Percentiles rank a stretch among this genome's conserved stretches.
Evolutionary conservation across 2,888 invertebrate species (phyloP).

Genomic region (Allacma fusca): DNA sequence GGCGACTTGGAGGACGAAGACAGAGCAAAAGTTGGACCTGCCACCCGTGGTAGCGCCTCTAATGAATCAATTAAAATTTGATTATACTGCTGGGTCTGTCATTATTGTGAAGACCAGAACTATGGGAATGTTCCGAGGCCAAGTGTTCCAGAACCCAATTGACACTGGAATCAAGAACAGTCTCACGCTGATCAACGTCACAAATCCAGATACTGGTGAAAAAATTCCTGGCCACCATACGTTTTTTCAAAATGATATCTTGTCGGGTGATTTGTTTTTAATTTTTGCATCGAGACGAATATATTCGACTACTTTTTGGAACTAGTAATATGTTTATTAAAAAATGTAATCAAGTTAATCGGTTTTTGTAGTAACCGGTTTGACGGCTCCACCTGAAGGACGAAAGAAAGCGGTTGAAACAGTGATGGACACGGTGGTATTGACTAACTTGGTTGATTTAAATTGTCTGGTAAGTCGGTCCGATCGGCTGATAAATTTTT

Average conservation of each 20-base stretch:
- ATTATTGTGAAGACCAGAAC: background rate
- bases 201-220: background rate
- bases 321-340: background rate
- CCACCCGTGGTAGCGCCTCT: slow-evolving; percentile 18
- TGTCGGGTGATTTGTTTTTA: slow-evolving; percentile 1
- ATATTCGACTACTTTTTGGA: background rate
- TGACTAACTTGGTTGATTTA: background rate
- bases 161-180: slow-evolving; percentile 3
- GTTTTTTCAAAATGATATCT: slow-evolving; percentile 17
- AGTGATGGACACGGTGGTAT: slow-evolving; percentile 12
- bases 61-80: background rate
- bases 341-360: too few species aligned
- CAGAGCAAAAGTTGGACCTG: background rate
- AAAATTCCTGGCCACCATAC: slow-evolving; percentile 19
- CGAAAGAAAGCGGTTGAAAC: background rate
- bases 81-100: slow-evolving; percentile 1
- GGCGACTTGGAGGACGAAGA: background rate
- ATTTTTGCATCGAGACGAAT: too few species aligned
- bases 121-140: background rate
- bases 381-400: background rate
- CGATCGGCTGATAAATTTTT: too few species aligned
- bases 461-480: background rate
- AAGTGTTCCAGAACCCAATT: slow-evolving; percentile 25
- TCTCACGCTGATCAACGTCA: slow-evolving; percentile 19
- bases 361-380: slow-evolving; percentile 8